Conservation (phyloP, 2,113 vertebrate genomes). For the Canis aureus region DNA sequence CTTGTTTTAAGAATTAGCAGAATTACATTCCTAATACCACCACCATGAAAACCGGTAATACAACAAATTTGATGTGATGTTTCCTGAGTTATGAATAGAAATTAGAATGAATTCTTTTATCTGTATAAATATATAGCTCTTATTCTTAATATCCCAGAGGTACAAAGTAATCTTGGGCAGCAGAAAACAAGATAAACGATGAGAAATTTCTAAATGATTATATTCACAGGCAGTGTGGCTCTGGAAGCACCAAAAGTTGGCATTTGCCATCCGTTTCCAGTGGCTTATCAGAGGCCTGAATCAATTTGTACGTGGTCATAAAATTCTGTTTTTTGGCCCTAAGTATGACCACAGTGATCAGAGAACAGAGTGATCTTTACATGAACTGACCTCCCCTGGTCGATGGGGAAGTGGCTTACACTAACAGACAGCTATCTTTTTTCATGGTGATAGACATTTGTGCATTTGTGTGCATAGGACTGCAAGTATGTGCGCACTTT, state of each 20-base stretch:
- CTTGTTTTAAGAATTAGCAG: slow-evolving; percentile 15
- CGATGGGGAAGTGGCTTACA: neutral
- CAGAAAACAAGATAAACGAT: slow-evolving; percentile 21
- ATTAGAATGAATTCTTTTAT: slow-evolving; percentile 24
- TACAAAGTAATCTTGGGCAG: slow-evolving; percentile 7
- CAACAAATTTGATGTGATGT: neutral
- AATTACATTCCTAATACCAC: neutral
- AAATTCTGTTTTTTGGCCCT: neutral
- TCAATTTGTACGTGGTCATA: neutral
- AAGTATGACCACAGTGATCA: neutral
- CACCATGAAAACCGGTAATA: neutral
- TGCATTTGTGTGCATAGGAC: neutral
- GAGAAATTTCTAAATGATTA: neutral
- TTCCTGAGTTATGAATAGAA: slow-evolving; percentile 43
- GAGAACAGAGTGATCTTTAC: neutral
- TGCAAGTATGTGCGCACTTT: neutral
- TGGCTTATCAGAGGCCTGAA: neutral
- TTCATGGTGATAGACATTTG: neutral
- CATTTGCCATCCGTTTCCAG: slow-evolving; percentile 36
- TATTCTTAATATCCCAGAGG: neutral
- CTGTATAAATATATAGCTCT: neutral
- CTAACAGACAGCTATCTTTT: neutral
- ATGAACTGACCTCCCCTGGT: neutral
- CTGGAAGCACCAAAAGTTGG: neutral
- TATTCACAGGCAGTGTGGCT: neutral